Percentiles rank a stretch among this genome's conserved stretches.
These are phyloP conservation scores for Drosophila vallismaia DNA, from an alignment of 2,888 invertebrate genomes.

Conservation along the genomic window DNA sequence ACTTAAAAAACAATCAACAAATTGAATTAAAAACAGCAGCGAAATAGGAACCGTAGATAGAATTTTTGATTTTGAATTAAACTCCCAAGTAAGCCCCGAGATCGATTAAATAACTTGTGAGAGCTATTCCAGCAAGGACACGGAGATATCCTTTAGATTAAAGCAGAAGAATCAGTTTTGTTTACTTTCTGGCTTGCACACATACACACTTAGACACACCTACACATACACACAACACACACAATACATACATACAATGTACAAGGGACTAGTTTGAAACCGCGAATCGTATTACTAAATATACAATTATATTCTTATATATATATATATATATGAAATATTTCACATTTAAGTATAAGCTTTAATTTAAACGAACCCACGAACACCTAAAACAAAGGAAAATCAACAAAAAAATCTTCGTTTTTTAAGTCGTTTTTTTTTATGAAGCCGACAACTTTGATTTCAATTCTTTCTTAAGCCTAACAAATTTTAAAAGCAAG, in stretches of 20 bases:
- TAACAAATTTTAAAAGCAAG: slow-evolving; percentile 51
- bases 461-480: slow-evolving; percentile 45
- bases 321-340: slow-evolving; percentile 20
- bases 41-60: slow-evolving; percentile 15
- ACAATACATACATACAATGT: slow-evolving; percentile 66
- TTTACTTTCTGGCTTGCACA: slow-evolving; percentile 50
- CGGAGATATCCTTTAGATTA: slow-evolving; percentile 41
- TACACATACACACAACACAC: slow-evolving; percentile 6
- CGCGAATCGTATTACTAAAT: slow-evolving; percentile 82
- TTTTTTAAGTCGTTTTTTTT: slow-evolving; percentile 19
- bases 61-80: slow-evolving; percentile 32
- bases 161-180: slow-evolving; percentile 29
- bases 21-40: slow-evolving; percentile 17
- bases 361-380: slow-evolving; percentile 50
- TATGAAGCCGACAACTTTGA: slow-evolving; percentile 15
- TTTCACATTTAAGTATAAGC: slow-evolving; percentile 46
- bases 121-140: slow-evolving; percentile 38
- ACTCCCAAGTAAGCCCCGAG: slow-evolving; percentile 38
- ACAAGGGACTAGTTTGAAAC: slow-evolving; percentile 82
- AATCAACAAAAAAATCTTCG: slow-evolving; percentile 21
- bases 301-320: slow-evolving; percentile 54
- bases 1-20: slow-evolving; percentile 19
- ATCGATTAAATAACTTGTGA: slow-evolving; percentile 60
- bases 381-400: slow-evolving; percentile 23
- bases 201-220: slow-evolving; percentile 22